Base-by-base conservation (phyloP, 2,797 vertebrate genomes). In the Bucorvus abyssinicus region DNA sequence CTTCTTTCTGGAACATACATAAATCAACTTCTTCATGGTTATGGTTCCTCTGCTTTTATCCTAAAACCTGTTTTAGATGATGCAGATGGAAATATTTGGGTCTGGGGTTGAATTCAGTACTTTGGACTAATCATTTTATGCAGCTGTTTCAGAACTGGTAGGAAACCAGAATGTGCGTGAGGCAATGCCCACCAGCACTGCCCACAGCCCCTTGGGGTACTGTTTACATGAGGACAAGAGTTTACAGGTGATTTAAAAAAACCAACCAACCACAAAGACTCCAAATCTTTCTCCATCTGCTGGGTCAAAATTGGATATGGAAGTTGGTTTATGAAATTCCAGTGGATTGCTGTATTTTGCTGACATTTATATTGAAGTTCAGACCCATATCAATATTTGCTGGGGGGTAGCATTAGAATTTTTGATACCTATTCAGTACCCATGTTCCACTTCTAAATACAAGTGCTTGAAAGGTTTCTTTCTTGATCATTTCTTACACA, bases 121-220 rank as follows among this genome's bases (percentile, higher is more conserved):
- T 90, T 53, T 70, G 32, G 38, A 78, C 16, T 55, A 40, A 80
- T 11, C 6, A 10, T 36, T 80, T 65, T 0, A 1, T 40, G 40
- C 19, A 56, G 30, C 14, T 84, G 21, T 50, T 70, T 70, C 38
- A 65, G 71, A 82, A 18, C 22, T 40, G 14, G 24, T 30, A 34
- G 61, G 79, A 73, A 64, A 53, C 3, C 23, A 64, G 45, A 7
- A 23, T 1, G 12, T 16, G 30, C 0, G 1, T 22, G 27, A 87
- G 18, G 50, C 61, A 49, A 16, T 10, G 27, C 9, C 55, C 27
- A 14, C 23, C 52, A 30, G 56, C 36, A 45, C 23, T 23, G 29
- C 45, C 30, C 56, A 14, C 26, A 76, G 50, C 16, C 13, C 29
- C 34, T 56, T 0, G 0, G 3, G 8, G 32, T 36, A 32, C 3